Base-by-base conservation (phyloP, 2,888 invertebrate species). In the Fragum fragum region DNA sequence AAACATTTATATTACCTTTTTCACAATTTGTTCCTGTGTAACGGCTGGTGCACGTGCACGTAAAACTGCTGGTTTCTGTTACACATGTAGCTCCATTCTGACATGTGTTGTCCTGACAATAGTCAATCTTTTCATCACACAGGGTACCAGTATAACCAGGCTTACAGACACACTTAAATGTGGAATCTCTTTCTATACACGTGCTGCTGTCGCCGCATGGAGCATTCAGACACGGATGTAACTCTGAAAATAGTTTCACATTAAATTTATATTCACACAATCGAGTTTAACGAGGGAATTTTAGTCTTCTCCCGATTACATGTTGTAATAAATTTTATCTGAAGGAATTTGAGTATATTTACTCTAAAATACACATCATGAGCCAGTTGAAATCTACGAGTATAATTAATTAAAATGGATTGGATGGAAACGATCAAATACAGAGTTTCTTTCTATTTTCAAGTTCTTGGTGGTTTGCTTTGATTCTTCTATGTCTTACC, bases 21-120 rank as follows among this genome's bases (percentile, higher is more conserved):
- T 70, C 53, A 18, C 70, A 70, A 16, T 26, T 29, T 3, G 70
- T 18, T 9, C 70, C 70, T 28, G 53, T 70, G 70, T 52, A 70
- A 7, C 16, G 53, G 18, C 29, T 53, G 9, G 16, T 53, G 28
- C 70, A 70, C 9, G 29, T 52, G 28, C 70, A 70, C 1, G 16
- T n/a, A 28, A 28, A 70, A 1, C 18, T 26, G n/a, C 5, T n/a
- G 39, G 26, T 57, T 70, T 53, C 42, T 42, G 21, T 9, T 28
- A 70, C 29, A 70, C 70, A 70, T 1, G 53, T 32, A 3, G 52
- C 53, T 0, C 70, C 70, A 29, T 70, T 70, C 32, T 52, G 28
- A 53, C 70, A 70, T 1, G 18, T 29, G 29, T 70, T 9, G 28
- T 53, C 23, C 18, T 11, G 28, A 52, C 70, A 70, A 1, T 28